Base-by-base conservation (phyloP, 2,113 vertebrate species). In the Melanostigma gelatinosum region DNA sequence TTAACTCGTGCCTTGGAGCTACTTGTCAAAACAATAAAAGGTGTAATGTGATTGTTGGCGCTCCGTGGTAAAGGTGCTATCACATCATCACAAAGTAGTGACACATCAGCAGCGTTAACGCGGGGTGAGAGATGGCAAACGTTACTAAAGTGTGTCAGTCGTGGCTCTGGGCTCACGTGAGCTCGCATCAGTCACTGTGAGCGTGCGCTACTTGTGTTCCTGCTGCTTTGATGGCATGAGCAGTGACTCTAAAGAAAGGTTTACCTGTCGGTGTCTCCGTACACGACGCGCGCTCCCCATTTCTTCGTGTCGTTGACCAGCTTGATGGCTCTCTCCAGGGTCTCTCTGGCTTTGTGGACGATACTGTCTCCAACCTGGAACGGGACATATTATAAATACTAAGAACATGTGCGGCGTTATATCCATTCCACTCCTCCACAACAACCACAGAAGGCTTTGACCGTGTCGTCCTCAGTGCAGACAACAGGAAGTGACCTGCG, bases 301-400 rank as follows among this genome's bases (percentile, higher is more conserved):
- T 99, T 99, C 91, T 97, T 98, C 0, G 98, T 99, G 83, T 99
- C 97, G 4, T 99, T 99, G 84, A 99, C 96, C 90, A 98, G 88
- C 92, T 96, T 98, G 93, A 99, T 99, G 91, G 98, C 98, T 92
- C 96, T 94, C 85, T 99, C 98, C 93, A 99, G 91, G 1, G 98
- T 99, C 93, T 99, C 98, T 91, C 98, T 96, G 89, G 98, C 97
- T 94, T 99, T 99, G 95, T 99, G 97, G 65, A 99, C 94, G 89
- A 99, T 99, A 88, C 98, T 99, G 85, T 99, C 98, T 5, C 97
- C 98, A 67, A 99, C 89, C 98, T 99, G 75, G 4, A 34, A 34
- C 34, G 6, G 34, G 34, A 34, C 34, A 34, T 34, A 34, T 6
- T 34, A 34, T 34, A 34, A 34, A 34, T 34, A 34, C 34, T 6